Conservation (phyloP, 2,888 invertebrate genomes). For the Macaria notata region DNA sequence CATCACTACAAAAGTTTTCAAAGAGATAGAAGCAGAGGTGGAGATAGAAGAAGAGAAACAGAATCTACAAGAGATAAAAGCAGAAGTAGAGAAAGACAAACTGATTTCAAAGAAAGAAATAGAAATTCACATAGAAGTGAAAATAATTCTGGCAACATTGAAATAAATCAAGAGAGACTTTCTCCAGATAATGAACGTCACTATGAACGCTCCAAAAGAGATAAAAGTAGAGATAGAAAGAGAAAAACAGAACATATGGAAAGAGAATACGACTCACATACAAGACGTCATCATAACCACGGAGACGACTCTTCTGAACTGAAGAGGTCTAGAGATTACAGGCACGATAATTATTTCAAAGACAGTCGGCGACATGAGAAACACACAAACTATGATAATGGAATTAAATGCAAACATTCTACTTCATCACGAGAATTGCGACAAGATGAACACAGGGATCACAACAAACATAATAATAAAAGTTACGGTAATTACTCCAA, state of each 20-base stretch:
- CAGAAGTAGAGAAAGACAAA: too few species aligned
- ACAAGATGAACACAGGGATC: background rate
- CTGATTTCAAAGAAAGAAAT: too few species aligned
- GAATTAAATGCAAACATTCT: background rate
- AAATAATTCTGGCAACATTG: too few species aligned
- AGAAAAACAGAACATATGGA: too few species aligned
- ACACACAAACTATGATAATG: background rate
- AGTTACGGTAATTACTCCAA: conserved; percentile 1
- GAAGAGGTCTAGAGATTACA: conserved; percentile 1
- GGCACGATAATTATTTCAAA: conserved; percentile 2
- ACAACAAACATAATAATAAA: background rate
- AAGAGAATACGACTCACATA: background rate
- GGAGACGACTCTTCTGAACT: background rate
- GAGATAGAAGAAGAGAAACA: background rate
- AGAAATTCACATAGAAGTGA: too few species aligned
- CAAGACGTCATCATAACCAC: background rate
- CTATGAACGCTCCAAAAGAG: too few species aligned
- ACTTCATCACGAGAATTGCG: conserved; percentile 3
- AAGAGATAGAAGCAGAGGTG: conserved; percentile 20
- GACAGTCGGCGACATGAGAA: conserved; percentile 5
- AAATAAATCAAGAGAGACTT: too few species aligned
- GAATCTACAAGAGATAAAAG: background rate
- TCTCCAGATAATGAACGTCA: too few species aligned
- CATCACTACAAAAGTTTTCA: background rate
- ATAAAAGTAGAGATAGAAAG: too few species aligned